Base-by-base conservation (phyloP, 2,888 invertebrate genomes). In the Brachypalpus laphriformis region DNA sequence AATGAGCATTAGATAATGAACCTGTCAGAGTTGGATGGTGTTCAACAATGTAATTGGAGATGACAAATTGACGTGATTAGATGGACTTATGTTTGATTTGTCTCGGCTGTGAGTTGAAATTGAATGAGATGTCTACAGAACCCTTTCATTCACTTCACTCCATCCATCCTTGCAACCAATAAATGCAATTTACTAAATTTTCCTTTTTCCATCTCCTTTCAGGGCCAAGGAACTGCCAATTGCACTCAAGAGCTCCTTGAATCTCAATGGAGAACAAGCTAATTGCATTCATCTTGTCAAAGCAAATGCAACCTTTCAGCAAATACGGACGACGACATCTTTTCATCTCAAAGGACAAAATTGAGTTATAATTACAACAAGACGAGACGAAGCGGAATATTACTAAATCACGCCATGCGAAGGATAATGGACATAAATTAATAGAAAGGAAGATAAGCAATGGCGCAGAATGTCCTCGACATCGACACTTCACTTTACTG, bases 351-450 rank as follows among this genome's bases (percentile, higher is more conserved):
- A 54, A 68, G 37, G 37, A 9, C 9, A 37, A 34, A 34, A 20
- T 47, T 66, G 61, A 72, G 14, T 72, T 40, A 42, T 61, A 56
- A 47, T 22, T 34, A 54, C 25, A 51, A 34, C 49, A 42, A 65
- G 51, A n/a, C n/a, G n/a, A n/a, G n/a, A n/a, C n/a, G 34, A 49
- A 9, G 47, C 66, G 14, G 16, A 47, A 65, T 51, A 65, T 65
- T 57, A 65, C 18, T 66, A 45, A 76, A 61, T 82, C 63, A 82
- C 61, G 72, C 31, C 72, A 78, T 74, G 40, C 14, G 31, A 74
- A 68, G 68, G 68, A 83, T 83, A 78, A 77, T 61, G 66, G 66
- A 72, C 16, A 61, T 47, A 18, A 66, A 45, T 54, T 61, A 31
- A 68, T 49, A 16, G 49, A 37, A 7, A 72, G 18, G 42, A 56